Conservation (phyloP, 2,113 vertebrate genomes). For the Prietella phreatophila region DNA sequence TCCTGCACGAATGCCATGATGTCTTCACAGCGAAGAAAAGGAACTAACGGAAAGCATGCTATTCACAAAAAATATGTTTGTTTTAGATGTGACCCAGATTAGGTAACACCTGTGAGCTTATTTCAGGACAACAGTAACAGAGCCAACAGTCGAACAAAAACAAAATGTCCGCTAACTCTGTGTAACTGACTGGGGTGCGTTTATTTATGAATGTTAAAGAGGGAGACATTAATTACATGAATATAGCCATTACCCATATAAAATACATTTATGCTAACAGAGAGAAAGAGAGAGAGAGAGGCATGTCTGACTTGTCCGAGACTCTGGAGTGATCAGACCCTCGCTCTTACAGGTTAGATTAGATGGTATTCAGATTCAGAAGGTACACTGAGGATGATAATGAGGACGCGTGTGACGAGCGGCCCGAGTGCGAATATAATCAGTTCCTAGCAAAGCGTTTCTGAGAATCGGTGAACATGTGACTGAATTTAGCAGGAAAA, state of each 20-base stretch:
- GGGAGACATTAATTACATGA: neutral
- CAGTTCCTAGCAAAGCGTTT: slow-evolving; percentile 9
- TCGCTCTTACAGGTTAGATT: neutral
- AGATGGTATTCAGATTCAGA: neutral
- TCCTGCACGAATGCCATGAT: no score
- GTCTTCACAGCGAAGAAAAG: no score
- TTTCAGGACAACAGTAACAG: neutral
- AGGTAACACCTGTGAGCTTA: no score
- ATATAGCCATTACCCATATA: neutral
- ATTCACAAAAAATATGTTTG: neutral
- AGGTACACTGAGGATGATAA: neutral
- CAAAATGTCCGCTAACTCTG: neutral
- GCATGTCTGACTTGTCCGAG: neutral
- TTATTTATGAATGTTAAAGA: neutral
- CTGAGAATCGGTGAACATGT: slow-evolving; percentile 33
- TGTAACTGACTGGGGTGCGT: neutral
- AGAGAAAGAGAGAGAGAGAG: neutral
- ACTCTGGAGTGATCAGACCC: neutral
- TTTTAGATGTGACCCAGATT: neutral
- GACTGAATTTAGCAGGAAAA: slow-evolving; percentile 26
- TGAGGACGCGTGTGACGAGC: slow-evolving; percentile 10
- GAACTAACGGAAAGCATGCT: no score
- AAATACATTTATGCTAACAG: neutral
- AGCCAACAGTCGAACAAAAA: neutral
- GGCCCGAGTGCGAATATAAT: slow-evolving; percentile 15